Conservation (phyloP, 1,140 invertebrate genomes). For the Bacillus rossius region DNA sequence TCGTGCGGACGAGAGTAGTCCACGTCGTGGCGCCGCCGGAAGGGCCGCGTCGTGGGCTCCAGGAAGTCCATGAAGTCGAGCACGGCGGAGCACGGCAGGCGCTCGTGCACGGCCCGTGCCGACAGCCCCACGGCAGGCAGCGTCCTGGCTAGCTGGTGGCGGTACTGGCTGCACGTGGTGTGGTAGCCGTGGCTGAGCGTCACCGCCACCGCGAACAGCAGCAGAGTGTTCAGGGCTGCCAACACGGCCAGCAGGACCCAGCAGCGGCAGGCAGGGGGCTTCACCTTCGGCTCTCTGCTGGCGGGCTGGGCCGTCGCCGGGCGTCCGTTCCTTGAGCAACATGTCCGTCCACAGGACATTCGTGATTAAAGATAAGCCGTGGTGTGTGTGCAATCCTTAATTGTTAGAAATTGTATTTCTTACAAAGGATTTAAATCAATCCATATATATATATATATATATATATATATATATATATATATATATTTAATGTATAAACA, state of each 20-base stretch:
- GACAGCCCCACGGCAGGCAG: conserved; percentile 11
- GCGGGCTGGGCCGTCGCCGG: conserved; percentile 40
- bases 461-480: no score
- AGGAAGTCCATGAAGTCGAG: conserved; percentile 71
- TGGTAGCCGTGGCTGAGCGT: conserved; percentile 59
- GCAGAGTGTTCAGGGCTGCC: conserved; percentile 49
- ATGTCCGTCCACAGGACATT: background rate
- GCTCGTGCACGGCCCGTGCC: conserved; percentile 53
- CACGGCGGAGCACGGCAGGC: conserved; percentile 57
- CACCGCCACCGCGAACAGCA: conserved; percentile 53
- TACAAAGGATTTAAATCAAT: no score
- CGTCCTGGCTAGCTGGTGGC: conserved; percentile 47
- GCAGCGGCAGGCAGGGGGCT: background rate
- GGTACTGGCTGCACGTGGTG: conserved; percentile 59
- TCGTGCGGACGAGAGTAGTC: background rate
- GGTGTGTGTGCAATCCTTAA: no score
- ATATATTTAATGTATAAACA: no score
- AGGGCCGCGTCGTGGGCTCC: conserved; percentile 38
- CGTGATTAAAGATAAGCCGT: background rate
- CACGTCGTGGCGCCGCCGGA: background rate
- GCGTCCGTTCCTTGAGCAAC: background rate
- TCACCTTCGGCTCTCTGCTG: background rate
- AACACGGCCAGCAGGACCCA: conserved; percentile 49
- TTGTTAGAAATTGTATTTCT: no score
- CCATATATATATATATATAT: no score